Conservation (phyloP, 2,888 invertebrate species). For the Ophraella communa region DNA sequence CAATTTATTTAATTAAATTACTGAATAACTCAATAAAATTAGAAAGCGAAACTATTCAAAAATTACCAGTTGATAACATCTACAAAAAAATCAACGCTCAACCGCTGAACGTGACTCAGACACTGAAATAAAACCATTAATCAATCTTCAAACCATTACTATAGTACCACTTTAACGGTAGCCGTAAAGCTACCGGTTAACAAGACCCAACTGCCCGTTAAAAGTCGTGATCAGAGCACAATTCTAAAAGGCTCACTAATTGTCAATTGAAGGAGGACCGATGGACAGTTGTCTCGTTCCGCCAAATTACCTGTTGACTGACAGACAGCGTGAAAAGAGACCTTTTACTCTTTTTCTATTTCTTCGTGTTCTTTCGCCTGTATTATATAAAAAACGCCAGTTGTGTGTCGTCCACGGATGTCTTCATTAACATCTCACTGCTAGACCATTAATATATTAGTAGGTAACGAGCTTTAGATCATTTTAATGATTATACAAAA, state of each 20-base stretch:
- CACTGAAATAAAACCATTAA: constrained; percentile 57
- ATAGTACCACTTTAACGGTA: constrained; percentile 55
- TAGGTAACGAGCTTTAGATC: not conserved
- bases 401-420: constrained; percentile 26
- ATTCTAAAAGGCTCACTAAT: constrained; percentile 47
- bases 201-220: constrained; percentile 46
- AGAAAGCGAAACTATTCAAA: not conserved
- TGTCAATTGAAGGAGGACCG: constrained; percentile 40
- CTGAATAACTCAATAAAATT: no score
- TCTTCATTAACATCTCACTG: constrained; percentile 30
- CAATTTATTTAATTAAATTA: no score
- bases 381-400: constrained; percentile 24
- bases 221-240: constrained; percentile 48
- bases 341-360: constrained; percentile 10
- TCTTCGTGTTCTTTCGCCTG: constrained; percentile 4
- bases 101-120: constrained; percentile 19
- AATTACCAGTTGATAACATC: not conserved
- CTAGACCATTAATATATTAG: not conserved
- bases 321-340: constrained; percentile 38
- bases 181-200: constrained; percentile 45
- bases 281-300: constrained; percentile 45
- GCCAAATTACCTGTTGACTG: constrained; percentile 48
- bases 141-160: constrained; percentile 57
- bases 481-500: not conserved
- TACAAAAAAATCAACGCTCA: not conserved